These are phyloP conservation scores for Monochamus saltuarius DNA, from an alignment of 1,140 invertebrate species.

Conservation along the genomic window DNA sequence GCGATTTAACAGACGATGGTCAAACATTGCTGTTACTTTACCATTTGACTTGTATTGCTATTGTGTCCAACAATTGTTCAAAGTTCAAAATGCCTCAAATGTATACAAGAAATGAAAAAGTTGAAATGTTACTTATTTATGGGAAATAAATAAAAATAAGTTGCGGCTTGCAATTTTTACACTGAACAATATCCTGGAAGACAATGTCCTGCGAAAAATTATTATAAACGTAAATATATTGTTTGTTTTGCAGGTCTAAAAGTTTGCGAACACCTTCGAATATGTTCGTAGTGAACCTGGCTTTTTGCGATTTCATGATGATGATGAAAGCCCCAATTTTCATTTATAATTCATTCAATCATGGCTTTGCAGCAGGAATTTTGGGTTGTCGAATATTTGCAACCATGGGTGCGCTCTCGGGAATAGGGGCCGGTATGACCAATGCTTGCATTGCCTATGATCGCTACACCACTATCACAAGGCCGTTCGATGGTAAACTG, in stretches of 20 bases:
- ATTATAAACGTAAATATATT: not conserved
- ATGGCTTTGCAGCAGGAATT: constrained; percentile 71
- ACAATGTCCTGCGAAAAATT: not conserved
- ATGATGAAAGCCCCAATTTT: constrained; percentile 85
- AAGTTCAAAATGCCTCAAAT: not conserved
- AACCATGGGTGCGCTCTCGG: constrained; percentile 73
- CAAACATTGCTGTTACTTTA: no score
- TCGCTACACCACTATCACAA: constrained; percentile 73
- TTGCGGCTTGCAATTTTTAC: constrained; percentile 60
- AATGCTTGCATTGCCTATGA: constrained; percentile 19
- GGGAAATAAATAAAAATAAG: constrained; percentile 58
- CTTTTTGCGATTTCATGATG: constrained; percentile 85
- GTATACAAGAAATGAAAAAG: not conserved
- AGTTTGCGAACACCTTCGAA: constrained; percentile 84
- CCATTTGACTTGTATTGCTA: no score
- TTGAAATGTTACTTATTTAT: not conserved
- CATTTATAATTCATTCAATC: constrained; percentile 81
- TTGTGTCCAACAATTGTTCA: not conserved
- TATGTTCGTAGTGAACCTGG: constrained; percentile 85
- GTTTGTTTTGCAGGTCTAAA: constrained; percentile 66
- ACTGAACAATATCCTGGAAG: not conserved
- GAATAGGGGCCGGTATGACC: constrained; percentile 68
- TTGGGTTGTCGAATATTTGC: constrained; percentile 77
- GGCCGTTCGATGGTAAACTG: constrained; percentile 77
- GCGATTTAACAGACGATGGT: no score